Base-by-base conservation (phyloP, 2,797 vertebrate genomes). In the Lophius americanus region DNA sequence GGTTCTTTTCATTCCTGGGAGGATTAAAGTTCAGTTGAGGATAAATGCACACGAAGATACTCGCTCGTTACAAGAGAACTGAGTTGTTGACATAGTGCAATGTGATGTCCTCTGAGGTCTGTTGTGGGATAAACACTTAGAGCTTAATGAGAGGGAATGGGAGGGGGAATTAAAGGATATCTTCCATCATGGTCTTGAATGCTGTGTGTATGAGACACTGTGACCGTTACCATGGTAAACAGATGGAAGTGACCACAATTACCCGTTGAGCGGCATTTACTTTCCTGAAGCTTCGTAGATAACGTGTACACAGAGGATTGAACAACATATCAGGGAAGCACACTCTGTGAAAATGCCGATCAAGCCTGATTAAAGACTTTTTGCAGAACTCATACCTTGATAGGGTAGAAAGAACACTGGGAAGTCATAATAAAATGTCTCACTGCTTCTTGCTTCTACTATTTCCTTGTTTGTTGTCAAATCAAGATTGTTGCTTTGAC, bases 191-290 rank as follows among this genome's bases (percentile, higher is more conserved):
- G 56, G 58, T 36, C 47, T 54, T 42, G 11, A 41, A 57, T 2
- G 42, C 55, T 37, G 56, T 50, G 73, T 39, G 32, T 68, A 39
- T 41, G 49, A 73, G 61, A 75, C 50, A 60, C 35, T 5, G 57
- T 4, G 42, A 60, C 13, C 73, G 87, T 85, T 80, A 36, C 81
- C 79, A 84, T 83, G 79, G 79, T 14, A 67, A 76, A 76, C 1
- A 0, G 53, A 62, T 66, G 49, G 33, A 53, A 54, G 68, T 53
- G 46, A 70, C 56, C 64, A 43, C 58, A 35, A 10, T 7, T 9
- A 53, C 35, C 35, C 62, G 54, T 38, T 36, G 33, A 43, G 61
- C 67, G 35, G 38, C 35, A 51, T 43, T 14, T 41, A 12, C 37
- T 32, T 61, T 23, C 70, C 52, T 58, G 9, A 63, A 23, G 42